Evolutionary conservation across 2,113 vertebrate species (phyloP), one percentile per base, ranked within the genome.

Genomic region (Antechinus stuartii): DNA sequence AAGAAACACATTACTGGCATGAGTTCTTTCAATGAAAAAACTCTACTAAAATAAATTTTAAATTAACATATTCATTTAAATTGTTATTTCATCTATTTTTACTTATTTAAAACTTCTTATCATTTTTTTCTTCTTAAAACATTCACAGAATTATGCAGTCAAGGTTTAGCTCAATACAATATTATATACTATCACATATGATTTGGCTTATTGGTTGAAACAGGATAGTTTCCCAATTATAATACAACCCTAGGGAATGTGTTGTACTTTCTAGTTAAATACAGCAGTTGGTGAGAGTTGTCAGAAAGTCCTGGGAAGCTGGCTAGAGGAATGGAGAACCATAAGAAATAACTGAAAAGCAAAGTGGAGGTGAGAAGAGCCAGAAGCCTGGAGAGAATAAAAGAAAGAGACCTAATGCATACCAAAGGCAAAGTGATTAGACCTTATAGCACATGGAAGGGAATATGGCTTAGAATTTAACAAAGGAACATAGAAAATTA

Each of bases 401-500:
- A 89, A 61, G 1, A 89, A 0, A 0, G 7, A 91, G 68, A 54
- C 57, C 68, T 61, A 42, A 55, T 95, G n/a, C 14, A 30, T 1
- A 97, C 76, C 46, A 22, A 50, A 90, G 35, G 0, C 25, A 35
- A 47, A 7, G 55, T 26, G 89, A 50, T 90, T 47, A 90, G 47
- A 90, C 26, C 24, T 30, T 16, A 26, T 90, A 50, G 26, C 25
- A 42, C 25, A 49, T 27, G 90, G 46, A 30, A 52, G 47, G 90
- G 49, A 52, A 5, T 49, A 14, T 90, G 47, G 49, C 47, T 90
- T 90, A 24, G 4, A 27, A 2, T 90, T 94, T 76, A 90, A 96
- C 92, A 95, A 96, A 54, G n/a, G 90, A 96, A 14, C 95, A 56
- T 76, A 91, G 94, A 94, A 90, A 95, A 84, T 56, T 96, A 97